Conservation (phyloP, 2,888 invertebrate species). For the Heliconius ismenius region DNA sequence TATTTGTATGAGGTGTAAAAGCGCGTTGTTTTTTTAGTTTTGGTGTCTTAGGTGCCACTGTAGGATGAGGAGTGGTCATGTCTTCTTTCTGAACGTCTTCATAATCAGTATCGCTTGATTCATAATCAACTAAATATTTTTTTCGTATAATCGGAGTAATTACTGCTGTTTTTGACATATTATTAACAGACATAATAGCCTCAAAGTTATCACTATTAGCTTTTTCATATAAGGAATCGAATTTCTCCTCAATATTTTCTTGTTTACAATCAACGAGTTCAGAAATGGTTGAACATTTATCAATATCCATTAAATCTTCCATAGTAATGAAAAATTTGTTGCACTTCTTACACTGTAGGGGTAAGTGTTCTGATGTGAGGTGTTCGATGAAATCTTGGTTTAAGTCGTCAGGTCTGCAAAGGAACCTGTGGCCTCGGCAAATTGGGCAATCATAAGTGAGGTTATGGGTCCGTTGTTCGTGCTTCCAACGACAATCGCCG, state of each 20-base stretch:
- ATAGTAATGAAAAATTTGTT: slow-evolving; percentile 62
- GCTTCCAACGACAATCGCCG: slow-evolving; percentile 67
- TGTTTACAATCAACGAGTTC: slow-evolving; percentile 57
- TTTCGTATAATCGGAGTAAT: slow-evolving; percentile 70
- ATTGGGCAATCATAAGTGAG: slow-evolving; percentile 72
- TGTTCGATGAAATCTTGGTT: slow-evolving; percentile 64
- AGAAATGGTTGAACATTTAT: slow-evolving; percentile 69
- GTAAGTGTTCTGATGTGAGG: slow-evolving; percentile 63
- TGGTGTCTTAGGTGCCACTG: slow-evolving; percentile 61
- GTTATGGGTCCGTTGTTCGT: slow-evolving; percentile 65
- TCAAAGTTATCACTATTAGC: slow-evolving; percentile 58
- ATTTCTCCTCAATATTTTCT: slow-evolving; percentile 60
- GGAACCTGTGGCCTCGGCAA: slow-evolving; percentile 65
- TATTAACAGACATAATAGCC: slow-evolving; percentile 63
- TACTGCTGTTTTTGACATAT: slow-evolving; percentile 66
- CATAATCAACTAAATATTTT: slow-evolving; percentile 71
- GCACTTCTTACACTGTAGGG: slow-evolving; percentile 71
- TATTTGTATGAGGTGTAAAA: slow-evolving; percentile 71
- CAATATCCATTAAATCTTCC: slow-evolving; percentile 66
- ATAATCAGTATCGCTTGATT: slow-evolving; percentile 64
- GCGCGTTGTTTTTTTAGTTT: slow-evolving; percentile 58
- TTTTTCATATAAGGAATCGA: slow-evolving; percentile 69
- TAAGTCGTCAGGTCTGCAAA: slow-evolving; percentile 61
- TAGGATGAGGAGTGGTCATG: slow-evolving; percentile 58
- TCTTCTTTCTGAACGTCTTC: slow-evolving; percentile 50